Evolutionary conservation across 1,140 invertebrate species (phyloP), one percentile per base, ranked within the genome.

Genomic region (Drosophila littoralis): DNA sequence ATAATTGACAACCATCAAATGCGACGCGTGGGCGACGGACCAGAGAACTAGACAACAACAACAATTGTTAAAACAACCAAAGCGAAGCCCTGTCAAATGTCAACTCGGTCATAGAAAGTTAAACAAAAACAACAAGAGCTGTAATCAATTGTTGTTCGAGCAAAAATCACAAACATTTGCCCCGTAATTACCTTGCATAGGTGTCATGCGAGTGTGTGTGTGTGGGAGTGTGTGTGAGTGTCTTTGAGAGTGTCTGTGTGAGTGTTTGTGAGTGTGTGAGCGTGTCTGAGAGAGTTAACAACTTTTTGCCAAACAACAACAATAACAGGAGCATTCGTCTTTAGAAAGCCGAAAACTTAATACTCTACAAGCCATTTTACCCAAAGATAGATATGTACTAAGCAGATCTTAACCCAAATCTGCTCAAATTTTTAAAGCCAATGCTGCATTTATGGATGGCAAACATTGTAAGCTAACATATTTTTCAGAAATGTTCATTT

Each of bases 121-220:
- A 40, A 68, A 46, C 42, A 54, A n/a, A 28, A 60, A 45, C 36
- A 61, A 52, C 22, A 55, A 80, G 60, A 84, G 82, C 75, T 75
- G 79, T 80, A 88, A 86, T 86, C 83, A 88, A 86, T 86, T 85
- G 82, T 77, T 86, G 82, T 86, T 85, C 63, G 54, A 82, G 79
- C 76, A 73, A 70, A 86, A 88, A 86, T 86, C 83, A 77, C 81
- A 85, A 80, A 68, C 83, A 79, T 86, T 88, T 86, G 76, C 68
- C 57, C 69, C 75, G 79, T 88, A 86, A 86, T 86, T 86, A 86
- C 79, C 76, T 75, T 51, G 36, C 64, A 81, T 66, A 79, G 55
- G 68, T 85, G 81, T 48, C 42, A 65, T 42, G 7, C 12, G 10
- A 8, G 7, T 35, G 48, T 60, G 42, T 59, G 17, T 42, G 60